Evolutionary conservation across 2,113 vertebrate genomes (phyloP).

Genomic region (Macrotis lagotis): DNA sequence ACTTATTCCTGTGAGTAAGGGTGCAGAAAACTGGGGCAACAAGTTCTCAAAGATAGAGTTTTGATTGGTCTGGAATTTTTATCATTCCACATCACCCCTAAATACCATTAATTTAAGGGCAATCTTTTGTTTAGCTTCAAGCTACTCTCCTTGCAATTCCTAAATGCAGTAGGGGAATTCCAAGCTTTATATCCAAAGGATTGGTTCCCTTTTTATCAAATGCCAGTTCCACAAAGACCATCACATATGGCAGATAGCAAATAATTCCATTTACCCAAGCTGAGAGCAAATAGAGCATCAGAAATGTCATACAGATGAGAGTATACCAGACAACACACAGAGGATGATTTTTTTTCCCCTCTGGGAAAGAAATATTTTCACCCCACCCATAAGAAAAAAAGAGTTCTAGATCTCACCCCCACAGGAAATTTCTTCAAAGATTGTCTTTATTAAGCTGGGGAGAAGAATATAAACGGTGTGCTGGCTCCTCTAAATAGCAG

Average conservation of each 20-base stretch:
- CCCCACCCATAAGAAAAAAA: background rate
- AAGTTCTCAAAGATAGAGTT: too few species aligned
- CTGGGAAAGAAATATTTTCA: background rate
- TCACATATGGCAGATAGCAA: background rate
- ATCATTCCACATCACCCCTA: background rate
- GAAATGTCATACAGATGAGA: background rate
- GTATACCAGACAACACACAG: background rate
- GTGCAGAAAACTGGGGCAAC: background rate
- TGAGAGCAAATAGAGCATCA: background rate
- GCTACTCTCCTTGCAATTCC: background rate
- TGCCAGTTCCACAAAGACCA: background rate
- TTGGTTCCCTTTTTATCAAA: background rate
- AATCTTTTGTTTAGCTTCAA: background rate
- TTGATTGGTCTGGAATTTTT: background rate
- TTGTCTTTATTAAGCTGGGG: background rate
- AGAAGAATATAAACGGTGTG: background rate
- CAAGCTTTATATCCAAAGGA: background rate
- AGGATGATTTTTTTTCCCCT: background rate
- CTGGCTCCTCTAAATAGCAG: background rate
- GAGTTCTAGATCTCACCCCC: background rate
- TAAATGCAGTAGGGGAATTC: background rate
- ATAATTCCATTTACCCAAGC: background rate
- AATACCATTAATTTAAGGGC: background rate
- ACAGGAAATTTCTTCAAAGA: background rate
- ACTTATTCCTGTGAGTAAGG: background rate